Base-by-base conservation (phyloP, 1,140 invertebrate species). In the Eurosta solidaginis region DNA sequence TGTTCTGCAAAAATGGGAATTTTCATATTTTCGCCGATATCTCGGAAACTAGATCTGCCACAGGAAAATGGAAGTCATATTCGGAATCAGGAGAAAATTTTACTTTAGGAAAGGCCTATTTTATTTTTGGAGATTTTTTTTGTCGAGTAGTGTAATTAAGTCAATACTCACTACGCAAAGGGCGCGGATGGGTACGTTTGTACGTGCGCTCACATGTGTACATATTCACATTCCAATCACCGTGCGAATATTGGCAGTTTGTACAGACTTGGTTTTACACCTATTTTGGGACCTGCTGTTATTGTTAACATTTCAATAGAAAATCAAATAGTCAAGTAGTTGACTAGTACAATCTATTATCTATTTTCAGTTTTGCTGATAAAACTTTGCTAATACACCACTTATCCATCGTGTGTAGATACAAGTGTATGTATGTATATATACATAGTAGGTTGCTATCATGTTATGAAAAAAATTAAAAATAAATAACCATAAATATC, bases 171-270 rank as follows among this genome's bases (percentile, higher is more conserved):
- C 59, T 36, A 17, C n/a, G 5, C 33, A 36, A n/a, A 36, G 36
- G 25, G 29, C 36, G 33, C 29, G 33, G 9, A 36, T 36, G 3
- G 12, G 1, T 63, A n/a, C n/a, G n/a, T n/a, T n/a, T n/a, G n/a
- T n/a, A n/a, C n/a, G 9, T 29, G 7, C 12, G 25, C 3, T 10
- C n/a, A n/a, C n/a, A n/a, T n/a, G n/a, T n/a, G n/a, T n/a, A 12
- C n/a, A 33, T 10, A 12, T 1, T 2, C 12, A 40, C 17, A 36
- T 36, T 14, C 3, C 17, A 63, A 63, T 63, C 59, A 36, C 33
- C 59, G 59, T 63, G 59, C 29, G 59, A 63, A 63, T 36, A n/a
- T 63, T n/a, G 25, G 40, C 59, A 63, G 33, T 40, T 63, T 63
- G 59, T 20, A 33, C 59, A 7, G 17, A 63, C 5, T 33, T 17